A percentile compares a stretch with the other conserved stretches of the same genome.
Evolutionary conservation across 2,113 vertebrate species (phyloP).

Genomic region (Thomomys bottae): DNA sequence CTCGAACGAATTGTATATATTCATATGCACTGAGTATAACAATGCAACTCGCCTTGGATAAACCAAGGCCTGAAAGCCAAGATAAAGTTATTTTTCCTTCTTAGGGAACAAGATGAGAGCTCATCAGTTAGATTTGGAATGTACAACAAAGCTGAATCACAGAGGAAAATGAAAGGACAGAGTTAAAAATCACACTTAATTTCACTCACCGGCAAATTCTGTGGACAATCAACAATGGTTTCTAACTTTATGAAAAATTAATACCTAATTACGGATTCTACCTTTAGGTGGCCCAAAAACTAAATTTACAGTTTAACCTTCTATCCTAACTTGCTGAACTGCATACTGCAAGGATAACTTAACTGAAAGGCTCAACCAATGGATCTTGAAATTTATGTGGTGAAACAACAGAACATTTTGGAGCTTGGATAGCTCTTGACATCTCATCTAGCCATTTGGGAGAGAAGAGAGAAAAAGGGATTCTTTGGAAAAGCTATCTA

Average conservation of each 20-base stretch:
- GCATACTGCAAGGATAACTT: neutral
- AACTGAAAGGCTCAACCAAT: neutral
- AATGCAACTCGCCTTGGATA: neutral
- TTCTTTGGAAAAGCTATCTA: neutral
- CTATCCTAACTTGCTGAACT: neutral
- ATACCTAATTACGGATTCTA: neutral
- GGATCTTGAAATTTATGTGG: constrained; percentile 2
- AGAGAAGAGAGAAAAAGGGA: neutral
- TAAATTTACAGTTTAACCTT: constrained; percentile 53
- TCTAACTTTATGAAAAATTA: constrained; percentile 13
- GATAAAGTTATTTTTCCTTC: neutral
- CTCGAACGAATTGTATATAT: too few relatives aligned
- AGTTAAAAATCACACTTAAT: neutral
- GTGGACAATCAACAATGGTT: neutral
- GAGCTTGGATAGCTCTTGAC: too few relatives aligned
- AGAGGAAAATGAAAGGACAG: neutral
- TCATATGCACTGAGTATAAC: neutral
- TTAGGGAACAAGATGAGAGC: neutral
- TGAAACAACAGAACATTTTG: neutral
- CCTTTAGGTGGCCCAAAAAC: constrained; percentile 11
- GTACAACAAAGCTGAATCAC: neutral
- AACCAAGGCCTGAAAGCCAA: neutral
- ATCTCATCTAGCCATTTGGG: neutral
- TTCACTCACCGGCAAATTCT: neutral
- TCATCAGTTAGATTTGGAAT: neutral